phyloP scores from a whole-genome alignment of 2,888 invertebrate species.

The Polietes domitor region DNA sequence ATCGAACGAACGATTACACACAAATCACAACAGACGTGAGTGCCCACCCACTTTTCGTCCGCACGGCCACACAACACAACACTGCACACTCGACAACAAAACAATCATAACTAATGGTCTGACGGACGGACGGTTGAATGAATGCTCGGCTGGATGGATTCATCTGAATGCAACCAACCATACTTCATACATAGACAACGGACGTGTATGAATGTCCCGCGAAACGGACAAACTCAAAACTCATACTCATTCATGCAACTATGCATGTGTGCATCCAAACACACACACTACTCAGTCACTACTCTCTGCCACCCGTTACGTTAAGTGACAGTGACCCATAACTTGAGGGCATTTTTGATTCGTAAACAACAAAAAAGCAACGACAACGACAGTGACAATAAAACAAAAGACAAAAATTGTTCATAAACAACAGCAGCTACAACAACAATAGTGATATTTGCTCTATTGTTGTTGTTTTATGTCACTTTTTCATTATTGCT shows the following conservation, averaged over 20 bases:
- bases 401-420: constrained; percentile 4
- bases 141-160: neutral
- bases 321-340: constrained; percentile 31
- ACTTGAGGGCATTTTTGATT: constrained; percentile 29
- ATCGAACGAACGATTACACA: constrained; percentile 61
- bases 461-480: constrained; percentile 10
- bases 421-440: neutral
- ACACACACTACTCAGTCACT: neutral
- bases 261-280: too few relatives aligned
- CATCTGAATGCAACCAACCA: constrained; percentile 4
- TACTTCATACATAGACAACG: neutral
- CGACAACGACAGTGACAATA: constrained; percentile 2
- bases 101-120: constrained; percentile 27
- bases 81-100: constrained; percentile 22
- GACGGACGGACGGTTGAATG: neutral
- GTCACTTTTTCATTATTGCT: constrained; percentile 34
- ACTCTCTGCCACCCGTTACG: constrained; percentile 17
- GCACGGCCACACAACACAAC: neutral
- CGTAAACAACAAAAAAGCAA: neutral
- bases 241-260: neutral
- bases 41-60: constrained; percentile 57
- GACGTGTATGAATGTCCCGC: constrained; percentile 34
- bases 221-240: constrained; percentile 10
- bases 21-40: constrained; percentile 68
- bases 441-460: constrained; percentile 22